Conservation (phyloP, 1,140 invertebrate species). For the Potamilus streckersoni region DNA sequence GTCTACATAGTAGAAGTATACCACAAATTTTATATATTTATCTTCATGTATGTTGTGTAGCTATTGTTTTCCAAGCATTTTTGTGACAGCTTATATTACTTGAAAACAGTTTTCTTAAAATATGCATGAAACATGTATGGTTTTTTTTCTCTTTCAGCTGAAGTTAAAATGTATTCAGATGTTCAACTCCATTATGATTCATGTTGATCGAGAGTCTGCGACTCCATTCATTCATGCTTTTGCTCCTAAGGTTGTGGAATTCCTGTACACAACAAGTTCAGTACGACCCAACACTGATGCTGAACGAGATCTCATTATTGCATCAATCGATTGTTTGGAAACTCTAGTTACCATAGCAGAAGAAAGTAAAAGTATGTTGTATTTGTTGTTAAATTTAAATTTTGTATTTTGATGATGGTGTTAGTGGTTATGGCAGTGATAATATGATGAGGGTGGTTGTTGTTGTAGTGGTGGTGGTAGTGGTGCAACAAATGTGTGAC, state of each 20-base stretch:
- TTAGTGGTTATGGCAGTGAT: too few species aligned
- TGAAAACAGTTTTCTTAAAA: too few species aligned
- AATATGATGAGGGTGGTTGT: too few species aligned
- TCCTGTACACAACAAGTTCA: conserved; percentile 42
- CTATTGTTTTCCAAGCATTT: too few species aligned
- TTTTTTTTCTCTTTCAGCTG: conserved; percentile 69
- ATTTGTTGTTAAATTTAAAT: background rate
- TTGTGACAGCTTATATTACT: too few species aligned
- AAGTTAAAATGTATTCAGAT: conserved; percentile 84
- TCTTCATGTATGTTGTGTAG: too few species aligned
- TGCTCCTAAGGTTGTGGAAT: conserved; percentile 71
- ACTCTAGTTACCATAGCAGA: conserved; percentile 80
- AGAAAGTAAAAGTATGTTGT: conserved; percentile 73
- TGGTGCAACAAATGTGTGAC: too few species aligned
- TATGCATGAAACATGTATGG: background rate
- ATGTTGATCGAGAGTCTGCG: conserved; percentile 77
- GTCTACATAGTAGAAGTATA: too few species aligned
- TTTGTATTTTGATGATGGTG: too few species aligned
- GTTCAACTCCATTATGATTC: conserved; percentile 79
- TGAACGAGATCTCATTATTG: conserved; percentile 70
- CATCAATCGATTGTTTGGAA: conserved; percentile 72
- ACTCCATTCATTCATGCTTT: conserved; percentile 86
- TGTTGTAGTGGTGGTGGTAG: too few species aligned
- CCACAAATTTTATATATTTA: too few species aligned
- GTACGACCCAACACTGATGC: conserved; percentile 36